phyloP scores from a whole-genome alignment of 2,797 vertebrate species.

The Calcarius lapponicus region DNA sequence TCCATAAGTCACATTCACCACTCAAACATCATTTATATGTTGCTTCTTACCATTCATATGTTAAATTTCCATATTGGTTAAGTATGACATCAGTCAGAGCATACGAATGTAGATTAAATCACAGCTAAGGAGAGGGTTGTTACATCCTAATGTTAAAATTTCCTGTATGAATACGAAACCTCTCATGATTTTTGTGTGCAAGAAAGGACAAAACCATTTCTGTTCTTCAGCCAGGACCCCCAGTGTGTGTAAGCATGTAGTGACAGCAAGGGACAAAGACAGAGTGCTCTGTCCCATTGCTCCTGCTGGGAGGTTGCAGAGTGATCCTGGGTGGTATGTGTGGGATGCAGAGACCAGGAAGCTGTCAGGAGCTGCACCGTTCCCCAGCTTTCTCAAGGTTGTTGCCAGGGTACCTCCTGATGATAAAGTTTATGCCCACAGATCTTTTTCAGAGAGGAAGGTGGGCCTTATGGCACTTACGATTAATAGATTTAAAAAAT shows the following conservation, averaged over 20 bases:
- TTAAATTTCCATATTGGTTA: not conserved
- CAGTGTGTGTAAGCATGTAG: fast-evolving
- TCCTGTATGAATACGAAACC: not conserved
- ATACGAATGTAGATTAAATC: not conserved
- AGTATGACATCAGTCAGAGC: not conserved
- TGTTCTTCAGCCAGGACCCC: not conserved
- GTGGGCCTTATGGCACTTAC: not conserved
- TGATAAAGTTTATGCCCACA: not conserved
- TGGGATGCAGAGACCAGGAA: not conserved
- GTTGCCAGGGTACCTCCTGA: not conserved
- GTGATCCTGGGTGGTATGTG: fast-evolving
- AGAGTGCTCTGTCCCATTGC: not conserved
- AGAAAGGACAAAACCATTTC: not conserved
- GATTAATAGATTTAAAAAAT: not conserved
- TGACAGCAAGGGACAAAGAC: not conserved
- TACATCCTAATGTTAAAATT: not conserved
- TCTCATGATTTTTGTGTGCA: not conserved
- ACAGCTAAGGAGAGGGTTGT: not conserved
- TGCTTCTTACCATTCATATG: not conserved
- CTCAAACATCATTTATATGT: not conserved
- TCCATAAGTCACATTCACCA: not conserved
- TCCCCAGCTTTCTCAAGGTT: not conserved
- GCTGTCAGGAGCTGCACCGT: not conserved
- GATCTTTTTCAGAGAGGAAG: not conserved
- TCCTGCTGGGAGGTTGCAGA: not conserved